phyloP scores from a whole-genome alignment of 2,113 vertebrate species.

The Rhipidura dahli region DNA sequence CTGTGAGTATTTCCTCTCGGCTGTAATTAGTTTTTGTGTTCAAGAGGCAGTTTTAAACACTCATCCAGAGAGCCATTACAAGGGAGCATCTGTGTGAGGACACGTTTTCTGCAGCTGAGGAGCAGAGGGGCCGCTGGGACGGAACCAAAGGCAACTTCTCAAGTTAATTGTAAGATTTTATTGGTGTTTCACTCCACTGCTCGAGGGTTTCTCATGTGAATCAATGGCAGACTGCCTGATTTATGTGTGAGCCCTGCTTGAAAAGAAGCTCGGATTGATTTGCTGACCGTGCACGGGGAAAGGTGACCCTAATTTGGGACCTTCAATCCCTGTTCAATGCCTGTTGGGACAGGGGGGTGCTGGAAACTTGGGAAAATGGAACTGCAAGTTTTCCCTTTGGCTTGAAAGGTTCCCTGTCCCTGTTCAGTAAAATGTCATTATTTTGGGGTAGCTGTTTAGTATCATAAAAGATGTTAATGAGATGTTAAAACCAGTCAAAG shows the following conservation, averaged over 20 bases:
- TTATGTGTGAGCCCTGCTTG: neutral
- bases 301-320: slow-evolving; percentile 46
- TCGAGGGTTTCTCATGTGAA: neutral
- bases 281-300: neutral
- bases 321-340: neutral
- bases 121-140: neutral
- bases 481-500: neutral
- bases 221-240: neutral
- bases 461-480: neutral
- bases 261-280: neutral
- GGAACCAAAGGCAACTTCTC: slow-evolving; percentile 16
- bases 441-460: neutral
- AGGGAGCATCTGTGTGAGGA: neutral
- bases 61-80: neutral
- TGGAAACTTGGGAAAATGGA: neutral
- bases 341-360: neutral
- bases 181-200: slow-evolving; percentile 20
- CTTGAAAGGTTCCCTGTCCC: neutral
- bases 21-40: neutral
- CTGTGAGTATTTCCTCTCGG: neutral
- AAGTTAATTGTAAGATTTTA: slow-evolving; percentile 40
- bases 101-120: neutral
- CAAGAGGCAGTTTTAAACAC: neutral
- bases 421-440: neutral
- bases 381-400: neutral